Percentiles rank a stretch among this genome's conserved stretches.
phyloP scores from a whole-genome alignment of 2,888 invertebrate genomes.

The Caenorhabditis sp. region DNA sequence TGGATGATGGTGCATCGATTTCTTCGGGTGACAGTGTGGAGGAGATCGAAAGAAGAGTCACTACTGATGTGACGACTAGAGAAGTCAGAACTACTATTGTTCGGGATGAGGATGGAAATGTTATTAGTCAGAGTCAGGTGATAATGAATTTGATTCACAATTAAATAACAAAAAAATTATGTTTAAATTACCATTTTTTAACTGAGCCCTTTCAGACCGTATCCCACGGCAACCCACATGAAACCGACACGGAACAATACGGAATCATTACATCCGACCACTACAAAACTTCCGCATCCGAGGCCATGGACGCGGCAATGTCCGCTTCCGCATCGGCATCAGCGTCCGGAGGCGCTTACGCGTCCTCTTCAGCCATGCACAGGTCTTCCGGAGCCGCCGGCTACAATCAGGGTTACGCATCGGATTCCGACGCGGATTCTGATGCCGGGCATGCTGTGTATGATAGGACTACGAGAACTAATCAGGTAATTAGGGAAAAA shows the following conservation, averaged over 20 bases:
- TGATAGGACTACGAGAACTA: constrained; percentile 67
- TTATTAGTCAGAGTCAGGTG: constrained; percentile 69
- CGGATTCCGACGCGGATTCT: constrained; percentile 62
- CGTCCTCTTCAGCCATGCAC: constrained; percentile 10
- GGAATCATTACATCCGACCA: constrained; percentile 74
- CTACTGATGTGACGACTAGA: constrained; percentile 79
- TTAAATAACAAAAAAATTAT: too few species aligned
- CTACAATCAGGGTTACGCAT: constrained; percentile 61
- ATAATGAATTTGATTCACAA: background rate
- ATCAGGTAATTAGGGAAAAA: constrained; percentile 29
- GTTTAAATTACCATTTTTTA: too few species aligned
- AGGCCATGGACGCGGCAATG: constrained; percentile 64
- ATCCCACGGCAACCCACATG: constrained; percentile 51
- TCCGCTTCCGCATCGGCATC: constrained; percentile 36
- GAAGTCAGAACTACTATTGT: constrained; percentile 75
- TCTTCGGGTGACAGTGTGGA: constrained; percentile 71
- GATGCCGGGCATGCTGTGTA: constrained; percentile 70
- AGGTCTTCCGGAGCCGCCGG: background rate
- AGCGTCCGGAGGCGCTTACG: background rate
- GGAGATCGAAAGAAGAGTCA: constrained; percentile 79
- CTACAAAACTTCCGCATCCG: constrained; percentile 66
- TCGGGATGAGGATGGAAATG: constrained; percentile 71
- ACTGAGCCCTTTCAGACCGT: constrained; percentile 47
- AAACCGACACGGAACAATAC: constrained; percentile 74
- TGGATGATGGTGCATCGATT: constrained; percentile 74